Conservation (phyloP, 1,140 invertebrate species). For the Heliconius hermathena region DNA sequence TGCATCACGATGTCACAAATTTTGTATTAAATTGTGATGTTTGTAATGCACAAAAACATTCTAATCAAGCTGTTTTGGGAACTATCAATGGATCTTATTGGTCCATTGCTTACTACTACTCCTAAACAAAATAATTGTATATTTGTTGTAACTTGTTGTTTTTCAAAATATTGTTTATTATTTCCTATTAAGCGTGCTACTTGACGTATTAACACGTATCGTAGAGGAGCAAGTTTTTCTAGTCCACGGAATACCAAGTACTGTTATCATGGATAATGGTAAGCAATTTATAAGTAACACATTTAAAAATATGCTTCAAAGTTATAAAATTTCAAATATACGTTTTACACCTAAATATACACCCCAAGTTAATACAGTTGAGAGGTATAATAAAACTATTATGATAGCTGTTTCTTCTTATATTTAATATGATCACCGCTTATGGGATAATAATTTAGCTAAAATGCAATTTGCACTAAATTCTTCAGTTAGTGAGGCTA, state of each 20-base stretch:
- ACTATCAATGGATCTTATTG: constrained; percentile 36
- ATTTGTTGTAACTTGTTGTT: constrained; percentile 36
- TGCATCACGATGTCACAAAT: constrained; percentile 41
- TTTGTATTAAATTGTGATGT: constrained; percentile 42
- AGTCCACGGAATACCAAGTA: constrained; percentile 36
- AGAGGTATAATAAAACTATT: constrained; percentile 61
- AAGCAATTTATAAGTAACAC: constrained; percentile 23
- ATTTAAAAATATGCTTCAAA: neutral
- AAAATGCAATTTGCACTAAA: too few relatives aligned
- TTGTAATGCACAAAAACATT: constrained; percentile 42
- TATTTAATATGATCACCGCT: too few relatives aligned
- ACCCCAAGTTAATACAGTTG: constrained; percentile 66
- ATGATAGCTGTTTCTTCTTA: constrained; percentile 32
- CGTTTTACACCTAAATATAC: constrained; percentile 58
- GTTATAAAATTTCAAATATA: too few relatives aligned
- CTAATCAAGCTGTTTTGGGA: constrained; percentile 28
- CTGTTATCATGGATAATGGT: constrained; percentile 37
- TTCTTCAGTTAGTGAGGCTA: too few relatives aligned
- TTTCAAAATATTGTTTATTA: constrained; percentile 43
- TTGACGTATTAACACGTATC: constrained; percentile 16
- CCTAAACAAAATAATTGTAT: constrained; percentile 42
- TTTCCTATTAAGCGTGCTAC: constrained; percentile 37
- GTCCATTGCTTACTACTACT: constrained; percentile 36
- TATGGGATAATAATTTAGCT: too few relatives aligned
- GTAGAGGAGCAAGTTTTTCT: constrained; percentile 41